Evolutionary conservation across 64 coral and sea anemone species (phyloP), one percentile per base, ranked within the genome.

Genomic region (Catalaphyllia jardinei): DNA sequence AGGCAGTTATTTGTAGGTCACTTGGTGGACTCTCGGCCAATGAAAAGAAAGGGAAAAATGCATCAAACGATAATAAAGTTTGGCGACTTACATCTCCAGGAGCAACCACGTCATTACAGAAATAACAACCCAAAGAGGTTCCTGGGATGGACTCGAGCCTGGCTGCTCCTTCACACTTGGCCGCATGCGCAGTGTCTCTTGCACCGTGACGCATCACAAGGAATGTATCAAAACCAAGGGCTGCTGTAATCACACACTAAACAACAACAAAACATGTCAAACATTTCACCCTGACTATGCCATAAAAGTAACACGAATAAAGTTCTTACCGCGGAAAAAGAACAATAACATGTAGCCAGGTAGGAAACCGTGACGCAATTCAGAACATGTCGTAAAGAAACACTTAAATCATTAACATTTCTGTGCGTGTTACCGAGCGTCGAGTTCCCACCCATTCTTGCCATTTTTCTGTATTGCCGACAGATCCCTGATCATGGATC

Each of bases 81-180:
- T 87, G n/a, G 24, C 30, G 20, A 84, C 97, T 99, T 88, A 99
- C 97, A 80, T 99, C 92, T 93, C 97, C 97, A 79, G 97, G 97
- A 62, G 97, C 97, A n/a, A 99, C 97, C 10, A 99, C 97, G 87
- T 99, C 97, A 77, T 99, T 99, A 88, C 97, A 99, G 42, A 99
- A 95, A 77, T 99, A 99, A 67, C 97, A 99, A 4, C 97, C 97
- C 67, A 99, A 60, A 33, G 61, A 89, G 77, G 88, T 5, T 28
- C 97, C 97, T 46, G 93, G 91, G 27, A 99, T 95, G 27, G 90
- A 38, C 16, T 27, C 73, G 42, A 78, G 31, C 13, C 31, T 25
- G 20, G 83, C 72, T 27, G 62, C 69, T 50, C 75, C 31, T 5
- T 31, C 33, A 57, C 52, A 29, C 86, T 46, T 8, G 42, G 30